Evolutionary conservation across 2,797 vertebrate genomes (phyloP).

Genomic region (Parauchenoglanis punctatus): DNA sequence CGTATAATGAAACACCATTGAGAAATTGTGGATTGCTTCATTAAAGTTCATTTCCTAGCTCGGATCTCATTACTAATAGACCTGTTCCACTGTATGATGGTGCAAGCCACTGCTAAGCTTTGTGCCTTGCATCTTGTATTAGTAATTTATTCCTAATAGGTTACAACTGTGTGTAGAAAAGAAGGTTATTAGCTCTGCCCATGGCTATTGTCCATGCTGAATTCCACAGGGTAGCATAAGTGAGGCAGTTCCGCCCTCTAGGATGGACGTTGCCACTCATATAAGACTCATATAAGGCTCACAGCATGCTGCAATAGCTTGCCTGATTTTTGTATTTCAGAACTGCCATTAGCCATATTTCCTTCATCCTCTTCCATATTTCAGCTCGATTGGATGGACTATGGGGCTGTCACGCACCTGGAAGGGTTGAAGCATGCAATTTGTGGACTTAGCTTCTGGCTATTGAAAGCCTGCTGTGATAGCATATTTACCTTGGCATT

Average conservation of each 20-base stretch:
- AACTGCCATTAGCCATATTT: slow-evolving; percentile 47
- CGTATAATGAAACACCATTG: background rate
- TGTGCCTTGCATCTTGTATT: slow-evolving; percentile 66
- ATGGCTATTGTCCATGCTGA: slow-evolving; percentile 63
- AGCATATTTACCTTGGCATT: slow-evolving; percentile 12
- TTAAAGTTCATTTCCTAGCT: slow-evolving; percentile 27
- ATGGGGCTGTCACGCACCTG: slow-evolving; percentile 42
- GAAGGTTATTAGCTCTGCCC: slow-evolving; percentile 54
- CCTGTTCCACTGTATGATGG: slow-evolving; percentile 30
- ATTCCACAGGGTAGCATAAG: slow-evolving; percentile 69
- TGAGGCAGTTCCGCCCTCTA: slow-evolving; percentile 46
- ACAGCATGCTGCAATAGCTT: slow-evolving; percentile 33
- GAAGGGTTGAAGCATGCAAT: slow-evolving; percentile 44
- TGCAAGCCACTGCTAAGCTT: slow-evolving; percentile 47
- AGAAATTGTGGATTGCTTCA: slow-evolving; percentile 38
- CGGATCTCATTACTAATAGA: slow-evolving; percentile 24
- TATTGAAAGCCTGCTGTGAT: slow-evolving; percentile 36
- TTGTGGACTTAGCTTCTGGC: slow-evolving; percentile 28
- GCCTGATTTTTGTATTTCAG: slow-evolving; percentile 41
- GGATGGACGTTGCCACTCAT: slow-evolving; percentile 49
- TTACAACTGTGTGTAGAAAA: slow-evolving; percentile 58
- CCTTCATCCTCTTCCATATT: slow-evolving; percentile 36
- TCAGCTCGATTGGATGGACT: slow-evolving; percentile 42
- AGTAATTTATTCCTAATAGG: slow-evolving; percentile 73
- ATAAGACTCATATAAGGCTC: slow-evolving; percentile 21